A percentile compares a stretch with the other conserved stretches of the same genome.
Evolutionary conservation across 1,140 invertebrate species (phyloP).

Genomic region (Stenopsyche tienmushanensis): DNA sequence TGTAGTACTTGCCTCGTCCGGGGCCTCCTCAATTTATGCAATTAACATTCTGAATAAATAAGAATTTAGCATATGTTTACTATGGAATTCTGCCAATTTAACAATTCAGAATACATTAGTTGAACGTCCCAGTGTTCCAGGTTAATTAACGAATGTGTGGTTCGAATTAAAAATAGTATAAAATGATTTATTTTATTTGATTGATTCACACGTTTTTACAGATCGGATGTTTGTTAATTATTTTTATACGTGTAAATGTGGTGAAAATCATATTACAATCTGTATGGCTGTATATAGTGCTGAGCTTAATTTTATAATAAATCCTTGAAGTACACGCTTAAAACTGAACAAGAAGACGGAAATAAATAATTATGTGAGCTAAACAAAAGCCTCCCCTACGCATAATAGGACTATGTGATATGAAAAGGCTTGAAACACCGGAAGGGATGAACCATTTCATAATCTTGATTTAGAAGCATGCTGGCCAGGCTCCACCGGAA

Average conservation of each 20-base stretch:
- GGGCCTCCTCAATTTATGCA: too few relatives aligned
- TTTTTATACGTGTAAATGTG: neutral
- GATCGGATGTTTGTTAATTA: too few relatives aligned
- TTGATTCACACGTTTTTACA: too few relatives aligned
- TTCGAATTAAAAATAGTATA: too few relatives aligned
- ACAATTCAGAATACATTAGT: too few relatives aligned
- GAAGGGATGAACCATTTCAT: constrained; percentile 5
- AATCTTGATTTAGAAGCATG: constrained; percentile 11
- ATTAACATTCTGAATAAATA: too few relatives aligned
- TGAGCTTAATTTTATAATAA: neutral
- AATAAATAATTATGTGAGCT: neutral
- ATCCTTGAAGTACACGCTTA: neutral
- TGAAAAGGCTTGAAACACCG: neutral
- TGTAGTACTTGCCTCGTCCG: too few relatives aligned
- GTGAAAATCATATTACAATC: neutral
- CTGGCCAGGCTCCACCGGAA: neutral
- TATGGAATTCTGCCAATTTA: too few relatives aligned
- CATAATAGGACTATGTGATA: neutral
- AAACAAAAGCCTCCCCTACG: neutral
- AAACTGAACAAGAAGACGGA: neutral
- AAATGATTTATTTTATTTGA: too few relatives aligned
- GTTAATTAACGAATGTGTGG: too few relatives aligned
- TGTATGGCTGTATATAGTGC: neutral
- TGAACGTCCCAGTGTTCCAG: too few relatives aligned
- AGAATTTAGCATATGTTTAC: too few relatives aligned